phyloP scores from a whole-genome alignment of 2,888 invertebrate species.

The Caenorhabditis sulstoni region DNA sequence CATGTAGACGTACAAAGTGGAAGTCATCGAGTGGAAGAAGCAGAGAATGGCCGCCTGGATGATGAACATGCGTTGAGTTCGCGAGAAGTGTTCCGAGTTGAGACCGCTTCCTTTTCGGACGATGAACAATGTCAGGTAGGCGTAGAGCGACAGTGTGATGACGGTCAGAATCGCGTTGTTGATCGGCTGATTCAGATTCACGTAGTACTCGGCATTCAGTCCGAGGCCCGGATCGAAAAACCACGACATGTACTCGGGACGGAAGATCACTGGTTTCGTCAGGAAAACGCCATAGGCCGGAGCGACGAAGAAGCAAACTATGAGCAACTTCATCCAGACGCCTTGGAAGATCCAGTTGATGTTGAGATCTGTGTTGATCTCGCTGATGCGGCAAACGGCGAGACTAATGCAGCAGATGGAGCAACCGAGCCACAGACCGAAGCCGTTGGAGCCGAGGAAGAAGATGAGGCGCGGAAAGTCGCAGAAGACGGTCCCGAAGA shows the following conservation, averaged over 20 bases:
- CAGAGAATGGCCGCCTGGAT: constrained; percentile 26
- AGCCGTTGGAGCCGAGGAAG: constrained; percentile 4
- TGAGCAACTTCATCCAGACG: background rate
- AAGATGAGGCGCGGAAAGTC: constrained; percentile 1
- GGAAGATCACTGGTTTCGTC: constrained; percentile 25
- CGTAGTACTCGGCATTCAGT: background rate
- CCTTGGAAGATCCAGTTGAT: constrained; percentile 11
- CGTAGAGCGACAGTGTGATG: constrained; percentile 4
- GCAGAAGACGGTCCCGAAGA: constrained; percentile 8
- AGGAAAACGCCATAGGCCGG: constrained; percentile 13
- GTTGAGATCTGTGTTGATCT: constrained; percentile 4
- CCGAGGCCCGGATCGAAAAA: constrained; percentile 26
- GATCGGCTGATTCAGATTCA: constrained; percentile 17
- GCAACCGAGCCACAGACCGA: constrained; percentile 13
- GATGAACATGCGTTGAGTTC: constrained; percentile 9
- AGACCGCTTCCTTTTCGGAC: constrained; percentile 3
- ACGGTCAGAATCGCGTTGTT: constrained; percentile 9
- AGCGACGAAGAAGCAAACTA: background rate
- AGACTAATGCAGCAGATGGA: constrained; percentile 3
- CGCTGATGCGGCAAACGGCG: constrained; percentile 21
- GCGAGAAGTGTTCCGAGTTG: background rate
- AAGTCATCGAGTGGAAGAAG: constrained; percentile 14
- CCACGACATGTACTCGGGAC: constrained; percentile 33
- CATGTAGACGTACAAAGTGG: constrained; percentile 13
- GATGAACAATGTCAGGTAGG: constrained; percentile 8